Base-by-base conservation (phyloP, 2,113 vertebrate species). In the Halcyon senegalensis region DNA sequence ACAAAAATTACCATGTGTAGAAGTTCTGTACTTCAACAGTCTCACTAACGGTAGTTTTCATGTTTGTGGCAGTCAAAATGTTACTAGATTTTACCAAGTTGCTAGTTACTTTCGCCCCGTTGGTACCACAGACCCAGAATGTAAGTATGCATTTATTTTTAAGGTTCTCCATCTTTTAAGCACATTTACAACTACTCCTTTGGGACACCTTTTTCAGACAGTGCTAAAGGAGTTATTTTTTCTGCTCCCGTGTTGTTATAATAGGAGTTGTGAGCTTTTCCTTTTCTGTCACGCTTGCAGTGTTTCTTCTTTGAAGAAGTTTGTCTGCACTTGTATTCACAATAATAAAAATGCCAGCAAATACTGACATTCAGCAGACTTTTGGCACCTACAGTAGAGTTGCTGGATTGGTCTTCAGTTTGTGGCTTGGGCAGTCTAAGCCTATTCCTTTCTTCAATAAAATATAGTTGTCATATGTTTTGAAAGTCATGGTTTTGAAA, bases 391-490 rank as follows among this genome's bases (percentile, higher is more conserved):
- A 50, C 12, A 33, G 2, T 68, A 68, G 62, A 64, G 58, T 91
- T 96, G 96, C 87, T 91, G 87, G 67, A 82, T 84, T 93, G 73
- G 44, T 96, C 87, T 97, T 93, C 92, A 83, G 19, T 97, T 83
- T 96, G 55, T 96, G 89, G 79, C 83, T 82, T 56, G 74, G 83
- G 77, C 64, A 84, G 50, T 87, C 20, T 81, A 94, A 87, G 68
- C 91, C 79, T 91, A 21, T 94, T 97, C 70, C 55, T 85, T 96
- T 95, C 93, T 96, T 97, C 91, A 93, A 90, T 97, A 95, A 96
- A 97, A 96, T 87, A 89, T 60, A 93, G 74, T 95, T 97, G 93
- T 98, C 94, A 83, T 95, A 88, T 98, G 84, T 95, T 97, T 98
- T 94, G 62, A 70, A 93, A 90, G 94, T 94, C 88, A 94, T 63